phyloP scores from a whole-genome alignment of 2,797 vertebrate genomes.

The Anomalospiza imberbis region DNA sequence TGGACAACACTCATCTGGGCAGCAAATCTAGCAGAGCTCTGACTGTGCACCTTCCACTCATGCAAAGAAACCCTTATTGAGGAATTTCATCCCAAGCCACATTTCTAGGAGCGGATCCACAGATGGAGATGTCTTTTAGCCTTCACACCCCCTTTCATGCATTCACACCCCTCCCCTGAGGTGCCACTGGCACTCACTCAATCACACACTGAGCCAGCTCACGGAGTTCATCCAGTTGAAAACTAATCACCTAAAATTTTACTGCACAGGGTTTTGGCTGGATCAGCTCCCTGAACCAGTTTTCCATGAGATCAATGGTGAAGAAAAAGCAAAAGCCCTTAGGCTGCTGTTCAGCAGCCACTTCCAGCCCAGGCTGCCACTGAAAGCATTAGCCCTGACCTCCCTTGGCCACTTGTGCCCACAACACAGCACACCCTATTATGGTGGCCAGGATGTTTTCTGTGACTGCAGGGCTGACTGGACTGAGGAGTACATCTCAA shows the following conservation, averaged over 20 bases:
- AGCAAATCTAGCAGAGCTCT: neutral
- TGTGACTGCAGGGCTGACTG: neutral
- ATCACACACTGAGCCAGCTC: neutral
- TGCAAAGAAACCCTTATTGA: neutral
- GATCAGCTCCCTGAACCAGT: conserved; percentile 44
- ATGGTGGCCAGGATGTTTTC: neutral
- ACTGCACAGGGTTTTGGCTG: neutral
- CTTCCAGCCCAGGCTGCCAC: neutral
- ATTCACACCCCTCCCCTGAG: neutral
- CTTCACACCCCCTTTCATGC: neutral
- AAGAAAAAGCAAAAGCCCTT: neutral
- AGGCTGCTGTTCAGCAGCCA: neutral
- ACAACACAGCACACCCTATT: neutral
- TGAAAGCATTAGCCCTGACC: neutral
- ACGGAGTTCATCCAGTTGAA: conserved; percentile 28
- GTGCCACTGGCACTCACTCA: neutral
- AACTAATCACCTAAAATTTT: conserved; percentile 18
- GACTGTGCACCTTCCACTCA: neutral
- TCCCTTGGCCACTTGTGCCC: neutral
- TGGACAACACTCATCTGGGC: neutral
- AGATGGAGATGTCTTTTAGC: neutral
- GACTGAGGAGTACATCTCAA: neutral
- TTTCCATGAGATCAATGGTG: neutral
- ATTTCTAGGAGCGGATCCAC: neutral
- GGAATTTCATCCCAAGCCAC: neutral